phyloP scores from a whole-genome alignment of 1,140 invertebrate species.

The Tribolium madens region DNA sequence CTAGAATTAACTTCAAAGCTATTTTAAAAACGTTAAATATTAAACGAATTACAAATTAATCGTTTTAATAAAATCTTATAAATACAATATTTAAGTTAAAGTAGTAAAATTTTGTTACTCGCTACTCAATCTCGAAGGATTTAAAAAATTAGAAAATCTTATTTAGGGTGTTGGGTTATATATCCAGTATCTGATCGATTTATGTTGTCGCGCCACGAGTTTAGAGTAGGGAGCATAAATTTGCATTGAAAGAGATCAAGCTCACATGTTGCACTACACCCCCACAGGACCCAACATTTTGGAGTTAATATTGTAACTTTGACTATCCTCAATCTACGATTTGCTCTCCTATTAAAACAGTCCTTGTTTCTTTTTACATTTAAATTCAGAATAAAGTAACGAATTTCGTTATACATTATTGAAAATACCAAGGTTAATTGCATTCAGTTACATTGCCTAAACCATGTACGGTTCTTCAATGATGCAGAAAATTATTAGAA shows the following conservation, averaged over 20 bases:
- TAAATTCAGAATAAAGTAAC: not conserved
- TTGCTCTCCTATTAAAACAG: not conserved
- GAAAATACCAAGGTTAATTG: not conserved
- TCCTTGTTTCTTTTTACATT: not conserved
- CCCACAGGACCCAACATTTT: slow-evolving; percentile 4
- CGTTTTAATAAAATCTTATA: not conserved
- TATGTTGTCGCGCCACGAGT: slow-evolving; percentile 28
- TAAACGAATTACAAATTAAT: slow-evolving; percentile 16
- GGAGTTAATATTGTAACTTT: slow-evolving; percentile 22
- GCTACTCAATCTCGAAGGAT: not conserved
- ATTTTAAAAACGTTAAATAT: not conserved
- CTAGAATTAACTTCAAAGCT: not conserved
- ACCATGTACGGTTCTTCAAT: slow-evolving; percentile 17
- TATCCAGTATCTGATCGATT: slow-evolving; percentile 18
- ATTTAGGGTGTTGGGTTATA: not conserved
- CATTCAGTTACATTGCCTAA: slow-evolving; percentile 19
- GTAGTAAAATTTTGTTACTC: not conserved
- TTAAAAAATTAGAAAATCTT: slow-evolving; percentile 14
- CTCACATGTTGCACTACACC: slow-evolving; percentile 25
- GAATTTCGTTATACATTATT: not conserved
- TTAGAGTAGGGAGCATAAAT: slow-evolving; percentile 22
- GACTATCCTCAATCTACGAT: not conserved
- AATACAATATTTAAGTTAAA: not conserved
- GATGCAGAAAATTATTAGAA: slow-evolving; percentile 30
- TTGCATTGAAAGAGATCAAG: slow-evolving; percentile 32